Percentiles rank a stretch among this genome's conserved stretches.
These are phyloP conservation scores for Eristalinus aeneus DNA, from an alignment of 2,888 invertebrate species.

Conservation along the genomic window DNA sequence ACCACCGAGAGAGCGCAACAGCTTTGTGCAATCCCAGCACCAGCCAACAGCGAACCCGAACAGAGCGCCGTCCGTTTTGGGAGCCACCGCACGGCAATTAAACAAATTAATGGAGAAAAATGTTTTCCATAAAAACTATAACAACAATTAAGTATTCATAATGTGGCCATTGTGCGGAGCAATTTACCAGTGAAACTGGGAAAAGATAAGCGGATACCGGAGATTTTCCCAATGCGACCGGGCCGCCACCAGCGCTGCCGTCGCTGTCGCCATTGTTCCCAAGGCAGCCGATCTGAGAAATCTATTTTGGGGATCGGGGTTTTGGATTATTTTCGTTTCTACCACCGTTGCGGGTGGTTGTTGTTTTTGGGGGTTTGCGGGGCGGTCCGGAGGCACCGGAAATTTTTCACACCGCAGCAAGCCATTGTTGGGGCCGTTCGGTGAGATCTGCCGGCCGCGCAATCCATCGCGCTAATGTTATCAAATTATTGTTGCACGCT, in stretches of 20 bases:
- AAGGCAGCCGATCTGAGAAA: constrained; percentile 19
- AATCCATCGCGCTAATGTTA: constrained; percentile 47
- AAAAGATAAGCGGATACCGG: constrained; percentile 23
- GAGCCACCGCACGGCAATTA: constrained; percentile 50
- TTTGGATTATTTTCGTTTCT: constrained; percentile 36
- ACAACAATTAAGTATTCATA: constrained; percentile 64
- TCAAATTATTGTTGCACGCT: constrained; percentile 70
- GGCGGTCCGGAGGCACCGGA: constrained; percentile 35
- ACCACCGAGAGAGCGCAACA: neutral
- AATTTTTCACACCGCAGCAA: constrained; percentile 32
- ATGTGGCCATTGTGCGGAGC: constrained; percentile 62
- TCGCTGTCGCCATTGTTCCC: constrained; percentile 5
- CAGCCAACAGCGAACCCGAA: neutral
- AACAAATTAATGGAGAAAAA: constrained; percentile 58
- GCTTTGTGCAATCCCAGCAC: constrained; percentile 1
- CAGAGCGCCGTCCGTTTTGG: neutral
- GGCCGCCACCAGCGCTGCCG: neutral
- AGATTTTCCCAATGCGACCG: constrained; percentile 40
- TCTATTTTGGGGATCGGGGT: constrained; percentile 51
- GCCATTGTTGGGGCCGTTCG: constrained; percentile 62
- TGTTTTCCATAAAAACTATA: constrained; percentile 47
- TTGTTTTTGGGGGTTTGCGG: neutral
- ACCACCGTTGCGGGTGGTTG: constrained; percentile 1
- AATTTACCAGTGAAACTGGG: constrained; percentile 47
- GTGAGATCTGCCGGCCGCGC: constrained; percentile 49